Conservation (phyloP, 2,113 vertebrate species). For the Menidia beryllina region DNA sequence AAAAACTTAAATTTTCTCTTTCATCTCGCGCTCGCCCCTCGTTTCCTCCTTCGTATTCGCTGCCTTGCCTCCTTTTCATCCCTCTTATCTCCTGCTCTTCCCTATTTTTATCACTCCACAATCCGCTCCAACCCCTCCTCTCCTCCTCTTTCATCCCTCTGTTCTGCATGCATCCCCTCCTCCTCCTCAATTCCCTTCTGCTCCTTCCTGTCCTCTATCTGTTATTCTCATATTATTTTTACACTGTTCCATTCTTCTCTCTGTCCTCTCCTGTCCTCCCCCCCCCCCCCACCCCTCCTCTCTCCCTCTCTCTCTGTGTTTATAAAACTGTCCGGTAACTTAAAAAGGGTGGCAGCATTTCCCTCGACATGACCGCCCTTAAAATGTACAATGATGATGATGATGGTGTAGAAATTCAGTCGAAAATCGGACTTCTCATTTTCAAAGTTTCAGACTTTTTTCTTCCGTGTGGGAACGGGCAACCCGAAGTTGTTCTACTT, state of each 20-base stretch:
- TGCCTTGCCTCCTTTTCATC: conserved; percentile 52
- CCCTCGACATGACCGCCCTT: conserved; percentile 16
- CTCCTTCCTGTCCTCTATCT: conserved; percentile 69
- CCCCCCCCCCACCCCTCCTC: not conserved
- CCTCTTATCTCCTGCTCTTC: conserved; percentile 70
- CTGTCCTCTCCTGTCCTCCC: conserved; percentile 60
- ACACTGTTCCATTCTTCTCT: conserved; percentile 64
- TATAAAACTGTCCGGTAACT: conserved; percentile 38
- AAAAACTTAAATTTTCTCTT: conserved; percentile 63
- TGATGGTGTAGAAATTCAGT: too few species aligned
- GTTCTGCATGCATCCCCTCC: conserved; percentile 59
- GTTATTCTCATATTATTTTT: conserved; percentile 69
- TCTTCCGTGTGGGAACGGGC: too few species aligned
- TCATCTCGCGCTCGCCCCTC: conserved; percentile 41
- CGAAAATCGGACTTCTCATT: too few species aligned
- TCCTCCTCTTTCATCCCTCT: conserved; percentile 70
- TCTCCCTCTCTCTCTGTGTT: conserved; percentile 12
- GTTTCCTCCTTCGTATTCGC: conserved; percentile 54
- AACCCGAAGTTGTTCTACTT: too few species aligned
- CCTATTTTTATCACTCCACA: conserved; percentile 68
- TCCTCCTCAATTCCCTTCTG: conserved; percentile 51
- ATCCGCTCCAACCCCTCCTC: conserved; percentile 55
- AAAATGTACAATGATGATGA: too few species aligned
- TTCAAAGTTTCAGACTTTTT: too few species aligned
- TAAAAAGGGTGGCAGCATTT: conserved; percentile 7